Base-by-base conservation (phyloP, 2,797 vertebrate species). In the Rhinella marina region DNA sequence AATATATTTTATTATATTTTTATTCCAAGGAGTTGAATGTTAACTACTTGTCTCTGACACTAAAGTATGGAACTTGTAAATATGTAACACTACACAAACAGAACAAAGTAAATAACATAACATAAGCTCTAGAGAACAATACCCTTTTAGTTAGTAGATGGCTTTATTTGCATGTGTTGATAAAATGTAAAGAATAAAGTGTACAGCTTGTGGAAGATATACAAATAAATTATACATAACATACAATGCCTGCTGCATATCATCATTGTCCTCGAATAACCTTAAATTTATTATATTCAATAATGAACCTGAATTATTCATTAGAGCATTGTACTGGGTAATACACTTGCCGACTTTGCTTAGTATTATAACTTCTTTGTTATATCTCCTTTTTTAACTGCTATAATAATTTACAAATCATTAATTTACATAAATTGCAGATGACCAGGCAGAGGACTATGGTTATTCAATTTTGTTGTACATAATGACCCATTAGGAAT, bases 221-320 rank as follows among this genome's bases (percentile, higher is more conserved):
- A 48, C 70, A 62, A n/a, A 57, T 86, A 70, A 86, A 86, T 86
- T 80, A 80, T 86, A 27, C 32, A 80, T 79, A 80, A 68, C 50
- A 21, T 41, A 66, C 61, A 68, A 27, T 70, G 50, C 62, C 27
- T 79, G 77, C 76, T 80, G 61, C 13, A n/a, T 86, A 64, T 80
- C 80, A 86, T 80, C 54, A 70, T 57, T 70, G 85, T 80, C 64
- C 85, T 86, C 14, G 25, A 72, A 59, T 54, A 86, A 86, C 76
- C 77, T 57, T 57, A 72, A 70, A 86, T 86, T 57, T 86, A 85
- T 86, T 86, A 86, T 66, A 70, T 86, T 80, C 52, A 86, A 80
- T 80, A 86, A 80, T 79, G n/a, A 54, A 25, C 21, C 75, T 70
- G 50, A 80, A 85, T 85, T 76, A 85, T 85, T 77, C 83, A 75